Evolutionary conservation across 2,888 invertebrate species (phyloP), one percentile per base, ranked within the genome.

Genomic region (Apamea epomidion): DNA sequence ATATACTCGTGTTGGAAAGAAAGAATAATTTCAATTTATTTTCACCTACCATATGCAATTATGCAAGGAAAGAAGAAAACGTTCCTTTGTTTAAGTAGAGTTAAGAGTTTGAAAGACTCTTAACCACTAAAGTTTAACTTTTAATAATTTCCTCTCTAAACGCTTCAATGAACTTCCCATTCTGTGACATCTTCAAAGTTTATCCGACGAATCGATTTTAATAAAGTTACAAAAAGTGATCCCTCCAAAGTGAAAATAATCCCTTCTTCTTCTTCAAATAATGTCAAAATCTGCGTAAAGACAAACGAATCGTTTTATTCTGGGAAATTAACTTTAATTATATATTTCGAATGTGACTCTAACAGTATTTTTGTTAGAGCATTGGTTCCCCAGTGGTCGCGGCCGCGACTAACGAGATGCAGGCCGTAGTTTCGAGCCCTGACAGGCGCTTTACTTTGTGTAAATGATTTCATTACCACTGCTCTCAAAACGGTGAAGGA

Each of bases 271-370:
- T 42, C 42, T 42, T 42, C 42, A 42, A 42, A 42, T 42, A 7
- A 48, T 37, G 80, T 54, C 42, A 51, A 32, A 42, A 51, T 29
- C 29, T 37, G 21, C 45, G 32, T 21, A 32, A 45, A 58, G 54
- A 80, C 45, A 78, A 78, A 68, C 37, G 45, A 37, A 37, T 48
- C n/a, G 37, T 68, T 78, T 78, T 21, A 18, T 80, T 80, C 3
- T 25, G 21, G 54, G 1, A 21, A 51, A 51, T 51, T 51, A 51
- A 18, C 18, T 21, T 51, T 21, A 16, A 51, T 7, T 18, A 51
- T 51, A 51, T 51, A 51, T 51, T 18, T 51, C 18, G 1, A 18
- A 18, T 51, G 18, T 51, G 48, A 51, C 16, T 48, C 1, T 51
- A 6, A 48, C 16, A 48, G 0, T 48, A 48, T 18, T 16, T 48